Conservation (phyloP, 2,888 invertebrate genomes). For the Leucoptera coffeella region DNA sequence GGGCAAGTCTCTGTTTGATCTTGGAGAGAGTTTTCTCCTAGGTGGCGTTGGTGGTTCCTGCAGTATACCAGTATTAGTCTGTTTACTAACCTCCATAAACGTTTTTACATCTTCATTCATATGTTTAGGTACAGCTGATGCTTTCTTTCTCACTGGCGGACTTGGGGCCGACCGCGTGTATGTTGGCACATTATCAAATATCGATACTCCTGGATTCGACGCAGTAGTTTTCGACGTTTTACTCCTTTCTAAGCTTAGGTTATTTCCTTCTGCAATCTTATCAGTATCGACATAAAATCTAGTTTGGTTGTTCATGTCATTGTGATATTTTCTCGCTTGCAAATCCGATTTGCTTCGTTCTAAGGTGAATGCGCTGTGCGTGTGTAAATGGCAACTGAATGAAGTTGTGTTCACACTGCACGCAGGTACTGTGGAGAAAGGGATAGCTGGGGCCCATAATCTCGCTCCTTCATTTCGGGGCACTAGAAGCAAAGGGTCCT, state of each 20-base stretch:
- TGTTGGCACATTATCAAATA: constrained; percentile 32
- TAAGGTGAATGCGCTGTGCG: constrained; percentile 30
- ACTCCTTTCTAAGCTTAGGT: constrained; percentile 28
- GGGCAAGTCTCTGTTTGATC: constrained; percentile 7
- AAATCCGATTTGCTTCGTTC: constrained; percentile 43
- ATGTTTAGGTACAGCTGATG: constrained; percentile 20
- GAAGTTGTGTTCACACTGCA: constrained; percentile 32
- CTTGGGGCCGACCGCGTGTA: constrained; percentile 39
- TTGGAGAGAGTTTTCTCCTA: constrained; percentile 31
- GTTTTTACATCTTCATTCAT: constrained; percentile 14
- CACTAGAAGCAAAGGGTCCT: constrained; percentile 55
- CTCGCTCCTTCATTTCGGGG: constrained; percentile 56
- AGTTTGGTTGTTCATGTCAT: constrained; percentile 19
- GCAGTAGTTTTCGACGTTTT: constrained; percentile 26
- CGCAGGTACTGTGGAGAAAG: constrained; percentile 34
- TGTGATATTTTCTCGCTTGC: constrained; percentile 24
- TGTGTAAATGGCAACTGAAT: constrained; percentile 41
- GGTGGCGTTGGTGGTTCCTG: constrained; percentile 31
- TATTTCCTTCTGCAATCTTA: constrained; percentile 8
- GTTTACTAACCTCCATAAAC: constrained; percentile 21
- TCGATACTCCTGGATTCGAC: constrained; percentile 21
- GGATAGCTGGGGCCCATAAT: constrained; percentile 37
- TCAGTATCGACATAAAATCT: constrained; percentile 27
- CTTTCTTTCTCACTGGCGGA: constrained; percentile 33
- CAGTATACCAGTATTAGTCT: constrained; percentile 22